A percentile compares a stretch with the other conserved stretches of the same genome.
phyloP scores from a whole-genome alignment of 2,113 vertebrate species.

The Alethe diademata region DNA sequence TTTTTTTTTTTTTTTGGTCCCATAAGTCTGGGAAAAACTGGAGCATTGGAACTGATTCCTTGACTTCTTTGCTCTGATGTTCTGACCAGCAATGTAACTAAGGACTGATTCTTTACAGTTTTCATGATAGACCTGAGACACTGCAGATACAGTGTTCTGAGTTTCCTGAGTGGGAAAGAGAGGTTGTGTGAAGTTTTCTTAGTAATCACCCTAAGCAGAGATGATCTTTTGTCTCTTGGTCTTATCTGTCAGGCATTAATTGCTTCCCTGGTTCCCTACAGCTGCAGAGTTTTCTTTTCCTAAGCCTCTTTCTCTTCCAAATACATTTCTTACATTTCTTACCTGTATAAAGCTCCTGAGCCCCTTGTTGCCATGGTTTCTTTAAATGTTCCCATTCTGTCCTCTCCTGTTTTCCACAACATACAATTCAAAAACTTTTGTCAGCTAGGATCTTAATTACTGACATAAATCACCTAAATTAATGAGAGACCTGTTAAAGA shows the following conservation, averaged over 20 bases:
- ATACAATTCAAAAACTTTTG: conserved; percentile 9
- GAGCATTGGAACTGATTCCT: not conserved
- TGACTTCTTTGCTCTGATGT: not conserved
- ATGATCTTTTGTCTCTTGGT: not conserved
- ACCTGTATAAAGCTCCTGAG: not conserved
- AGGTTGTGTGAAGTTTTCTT: not conserved
- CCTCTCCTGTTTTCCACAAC: not conserved
- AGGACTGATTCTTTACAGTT: not conserved
- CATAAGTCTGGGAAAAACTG: not conserved
- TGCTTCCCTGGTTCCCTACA: not conserved
- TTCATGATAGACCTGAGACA: not conserved
- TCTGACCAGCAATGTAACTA: not conserved
- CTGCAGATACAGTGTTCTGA: not conserved
- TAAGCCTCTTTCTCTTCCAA: not conserved
- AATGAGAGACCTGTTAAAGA: not conserved
- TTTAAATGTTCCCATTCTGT: not conserved
- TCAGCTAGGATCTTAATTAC: not conserved
- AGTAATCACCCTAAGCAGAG: not conserved
- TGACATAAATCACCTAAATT: not conserved
- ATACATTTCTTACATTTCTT: not conserved
- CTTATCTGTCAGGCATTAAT: not conserved
- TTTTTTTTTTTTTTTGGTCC: not conserved
- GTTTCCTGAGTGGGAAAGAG: not conserved
- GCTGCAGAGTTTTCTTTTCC: not conserved
- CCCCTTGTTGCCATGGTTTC: conserved; percentile 33